phyloP scores from a whole-genome alignment of 2,113 vertebrate species.

The Acanthochromis polyacanthus region DNA sequence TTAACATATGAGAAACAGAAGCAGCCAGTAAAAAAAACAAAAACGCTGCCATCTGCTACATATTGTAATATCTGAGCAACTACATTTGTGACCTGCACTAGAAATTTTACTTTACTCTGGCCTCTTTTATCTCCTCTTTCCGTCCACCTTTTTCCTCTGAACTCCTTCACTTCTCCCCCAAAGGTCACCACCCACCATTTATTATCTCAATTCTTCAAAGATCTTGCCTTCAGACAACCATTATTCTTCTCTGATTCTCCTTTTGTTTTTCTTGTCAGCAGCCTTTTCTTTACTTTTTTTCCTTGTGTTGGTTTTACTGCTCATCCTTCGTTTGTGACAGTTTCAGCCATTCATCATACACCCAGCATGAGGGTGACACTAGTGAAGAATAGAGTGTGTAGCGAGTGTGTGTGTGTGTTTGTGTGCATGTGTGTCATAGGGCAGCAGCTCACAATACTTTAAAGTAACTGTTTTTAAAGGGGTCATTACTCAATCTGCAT shows the following conservation, averaged over 20 bases:
- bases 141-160: conserved; percentile 80
- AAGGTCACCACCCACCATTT: conserved; percentile 37
- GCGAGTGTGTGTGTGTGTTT: conserved; percentile 22
- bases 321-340: conserved; percentile 59
- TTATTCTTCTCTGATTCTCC: conserved; percentile 35
- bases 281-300: conserved; percentile 46
- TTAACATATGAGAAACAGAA: conserved; percentile 70
- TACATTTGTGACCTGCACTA: conserved; percentile 11
- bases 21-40: conserved; percentile 1
- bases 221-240: conserved; percentile 17
- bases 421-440: conserved; percentile 34
- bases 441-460: conserved; percentile 83
- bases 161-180: not conserved
- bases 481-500: conserved; percentile 87
- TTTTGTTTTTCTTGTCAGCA: conserved; percentile 62
- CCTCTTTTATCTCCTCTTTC: conserved; percentile 62
- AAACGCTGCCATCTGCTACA: not conserved
- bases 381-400: conserved; percentile 25
- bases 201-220: conserved; percentile 34
- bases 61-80: conserved; percentile 5
- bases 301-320: conserved; percentile 40
- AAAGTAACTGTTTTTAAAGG: conserved; percentile 87
- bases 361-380: conserved; percentile 74
- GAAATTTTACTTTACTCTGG: not conserved
- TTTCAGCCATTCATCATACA: conserved; percentile 65